Evolutionary conservation across 2,888 invertebrate species (phyloP).

Genomic region (Acanthosepion pharaonis): DNA sequence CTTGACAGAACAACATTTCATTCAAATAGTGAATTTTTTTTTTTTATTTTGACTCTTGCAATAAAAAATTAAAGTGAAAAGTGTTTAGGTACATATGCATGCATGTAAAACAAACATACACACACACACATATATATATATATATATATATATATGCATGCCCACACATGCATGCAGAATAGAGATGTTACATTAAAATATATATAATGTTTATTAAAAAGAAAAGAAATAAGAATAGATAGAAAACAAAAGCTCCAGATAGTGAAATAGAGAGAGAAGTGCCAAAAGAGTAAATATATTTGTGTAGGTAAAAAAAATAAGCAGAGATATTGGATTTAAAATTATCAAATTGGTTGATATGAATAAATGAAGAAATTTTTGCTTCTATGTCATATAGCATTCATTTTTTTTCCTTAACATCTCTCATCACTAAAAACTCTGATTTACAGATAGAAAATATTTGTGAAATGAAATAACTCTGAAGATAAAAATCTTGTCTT

Average conservation of each 20-base stretch:
- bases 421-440: background rate
- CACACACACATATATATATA: background rate
- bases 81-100: background rate
- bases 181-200: no score
- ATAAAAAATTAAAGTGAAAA: background rate
- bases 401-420: background rate
- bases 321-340: background rate
- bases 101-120: background rate
- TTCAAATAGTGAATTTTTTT: no score
- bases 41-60: background rate
- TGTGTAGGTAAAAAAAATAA: background rate
- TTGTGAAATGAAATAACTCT: background rate
- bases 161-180: no score
- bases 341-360: background rate
- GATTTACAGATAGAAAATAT: constrained; percentile 33
- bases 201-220: no score
- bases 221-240: no score
- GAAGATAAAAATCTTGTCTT: background rate
- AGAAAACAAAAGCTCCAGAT: no score
- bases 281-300: no score
- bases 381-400: background rate
- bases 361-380: background rate
- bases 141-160: background rate
- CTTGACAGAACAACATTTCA: no score
- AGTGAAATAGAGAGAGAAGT: background rate